These are phyloP conservation scores for Tillus elongatus DNA, from an alignment of 2,888 invertebrate species.

Conservation along the genomic window DNA sequence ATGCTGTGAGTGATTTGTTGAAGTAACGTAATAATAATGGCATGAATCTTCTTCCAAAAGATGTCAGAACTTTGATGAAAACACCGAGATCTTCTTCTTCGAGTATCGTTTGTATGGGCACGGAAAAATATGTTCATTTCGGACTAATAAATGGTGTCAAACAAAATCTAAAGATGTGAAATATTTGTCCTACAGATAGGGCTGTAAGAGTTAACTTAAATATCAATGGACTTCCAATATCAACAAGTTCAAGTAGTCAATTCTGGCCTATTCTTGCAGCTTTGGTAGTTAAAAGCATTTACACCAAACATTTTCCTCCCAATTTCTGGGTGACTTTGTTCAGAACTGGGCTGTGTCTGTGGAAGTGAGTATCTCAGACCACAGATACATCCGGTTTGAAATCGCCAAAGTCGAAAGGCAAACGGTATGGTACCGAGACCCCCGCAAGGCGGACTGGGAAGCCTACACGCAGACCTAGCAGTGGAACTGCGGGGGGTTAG, in stretches of 20 bases:
- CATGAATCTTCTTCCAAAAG: slow-evolving; percentile 11
- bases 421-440: no score
- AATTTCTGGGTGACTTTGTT: no score
- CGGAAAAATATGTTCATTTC: slow-evolving; percentile 16
- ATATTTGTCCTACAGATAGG: background rate
- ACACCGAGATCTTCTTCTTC: slow-evolving; percentile 9
- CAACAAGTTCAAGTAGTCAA: slow-evolving; percentile 17
- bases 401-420: no score
- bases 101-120: slow-evolving; percentile 1
- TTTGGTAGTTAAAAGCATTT: slow-evolving; percentile 9
- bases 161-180: background rate
- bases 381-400: no score
- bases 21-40: slow-evolving; percentile 6
- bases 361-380: no score
- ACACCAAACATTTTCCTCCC: no score
- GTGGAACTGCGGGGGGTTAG: no score
- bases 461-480: no score
- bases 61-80: slow-evolving; percentile 15
- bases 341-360: no score
- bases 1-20: slow-evolving; percentile 9
- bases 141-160: slow-evolving; percentile 12
- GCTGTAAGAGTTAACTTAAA: slow-evolving; percentile 13
- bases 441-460: no score
- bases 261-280: slow-evolving; percentile 13
- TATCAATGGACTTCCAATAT: slow-evolving; percentile 15